These are phyloP conservation scores for Pristionchus entomophagus DNA, from an alignment of 2,888 invertebrate species.

Conservation along the genomic window DNA sequence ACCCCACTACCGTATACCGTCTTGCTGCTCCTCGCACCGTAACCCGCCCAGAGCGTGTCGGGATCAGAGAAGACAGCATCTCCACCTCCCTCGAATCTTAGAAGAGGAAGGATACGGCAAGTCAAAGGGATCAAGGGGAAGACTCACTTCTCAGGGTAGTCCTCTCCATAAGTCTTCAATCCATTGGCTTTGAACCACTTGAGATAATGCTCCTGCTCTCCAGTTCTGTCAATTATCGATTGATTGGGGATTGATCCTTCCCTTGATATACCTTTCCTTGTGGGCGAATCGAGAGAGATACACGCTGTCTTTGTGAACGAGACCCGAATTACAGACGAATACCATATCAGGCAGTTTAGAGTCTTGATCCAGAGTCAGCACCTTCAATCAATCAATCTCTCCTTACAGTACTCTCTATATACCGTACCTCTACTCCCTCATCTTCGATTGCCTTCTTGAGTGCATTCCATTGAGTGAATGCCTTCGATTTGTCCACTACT, in stretches of 20 bases:
- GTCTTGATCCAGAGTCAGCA: slow-evolving; percentile 71
- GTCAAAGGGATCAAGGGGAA: not conserved
- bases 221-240: slow-evolving; percentile 55
- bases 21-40: slow-evolving; percentile 69
- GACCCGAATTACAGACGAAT: slow-evolving; percentile 75
- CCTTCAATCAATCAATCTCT: slow-evolving; percentile 54
- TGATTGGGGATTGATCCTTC: not conserved
- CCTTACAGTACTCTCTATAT: not conserved
- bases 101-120: not conserved
- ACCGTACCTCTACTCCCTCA: slow-evolving; percentile 68
- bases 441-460: slow-evolving; percentile 72
- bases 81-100: slow-evolving; percentile 73
- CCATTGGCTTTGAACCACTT: slow-evolving; percentile 73
- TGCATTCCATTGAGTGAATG: slow-evolving; percentile 69
- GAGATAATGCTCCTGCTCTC: slow-evolving; percentile 73
- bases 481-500: slow-evolving; percentile 70
- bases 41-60: slow-evolving; percentile 74
- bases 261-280: slow-evolving; percentile 60
- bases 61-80: slow-evolving; percentile 74
- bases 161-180: slow-evolving; percentile 67
- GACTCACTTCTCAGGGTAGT: slow-evolving; percentile 62
- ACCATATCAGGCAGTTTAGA: slow-evolving; percentile 75
- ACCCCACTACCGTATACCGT: slow-evolving; percentile 51
- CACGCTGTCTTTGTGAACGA: slow-evolving; percentile 70
- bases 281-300: slow-evolving; percentile 75